phyloP scores from a whole-genome alignment of 2,888 invertebrate species.

The Lottia gigantea region DNA sequence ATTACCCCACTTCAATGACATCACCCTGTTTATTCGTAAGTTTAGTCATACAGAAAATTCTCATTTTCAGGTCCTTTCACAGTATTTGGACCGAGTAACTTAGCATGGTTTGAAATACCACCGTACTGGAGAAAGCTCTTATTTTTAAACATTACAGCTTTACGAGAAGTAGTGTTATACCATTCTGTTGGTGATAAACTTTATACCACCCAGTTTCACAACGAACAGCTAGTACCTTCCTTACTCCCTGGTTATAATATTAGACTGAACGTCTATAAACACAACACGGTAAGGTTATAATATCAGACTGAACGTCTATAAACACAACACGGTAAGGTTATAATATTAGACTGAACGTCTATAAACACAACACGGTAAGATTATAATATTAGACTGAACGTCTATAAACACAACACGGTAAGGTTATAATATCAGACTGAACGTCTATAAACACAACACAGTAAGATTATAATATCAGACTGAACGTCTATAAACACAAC shows the following conservation, averaged over 20 bases:
- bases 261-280: background rate
- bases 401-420: no score
- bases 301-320: no score
- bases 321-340: no score
- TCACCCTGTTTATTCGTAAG: background rate
- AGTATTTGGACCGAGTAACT: background rate
- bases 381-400: no score
- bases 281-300: background rate
- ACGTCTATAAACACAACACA: no score
- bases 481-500: no score
- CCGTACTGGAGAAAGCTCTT: background rate
- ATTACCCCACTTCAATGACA: no score
- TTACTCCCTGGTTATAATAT: background rate
- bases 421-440: no score
- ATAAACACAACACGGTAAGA: no score
- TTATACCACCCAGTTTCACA: background rate
- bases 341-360: no score
- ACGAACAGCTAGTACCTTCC: background rate
- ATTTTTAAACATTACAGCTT: background rate
- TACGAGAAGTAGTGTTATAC: background rate
- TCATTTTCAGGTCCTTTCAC: background rate
- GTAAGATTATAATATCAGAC: no score
- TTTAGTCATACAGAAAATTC: background rate
- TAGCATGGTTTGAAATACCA: background rate
- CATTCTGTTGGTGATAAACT: background rate